Base-by-base conservation (phyloP, 2,888 invertebrate species). In the Ischnus inquisitorius region DNA sequence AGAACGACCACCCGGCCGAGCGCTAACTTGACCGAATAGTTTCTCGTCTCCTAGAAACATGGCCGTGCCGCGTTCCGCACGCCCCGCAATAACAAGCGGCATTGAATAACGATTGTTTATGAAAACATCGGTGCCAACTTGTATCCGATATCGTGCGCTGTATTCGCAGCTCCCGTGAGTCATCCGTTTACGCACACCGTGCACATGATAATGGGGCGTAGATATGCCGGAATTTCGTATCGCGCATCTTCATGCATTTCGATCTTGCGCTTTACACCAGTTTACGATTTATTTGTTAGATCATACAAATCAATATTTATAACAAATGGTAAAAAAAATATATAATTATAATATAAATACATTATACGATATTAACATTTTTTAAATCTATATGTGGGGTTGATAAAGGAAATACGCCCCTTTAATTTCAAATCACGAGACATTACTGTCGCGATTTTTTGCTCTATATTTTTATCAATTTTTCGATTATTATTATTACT, bases 21-120 rank as follows among this genome's bases (percentile, higher is more conserved):
- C 1, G 34, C 34, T 34, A 34, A 54, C 22, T 3, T 3, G 5
- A 12, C 54, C 5, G 22, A 10, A 19, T 34, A 54, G 8, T 10
- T 54, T 54, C 54, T 54, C 19, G 22, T 19, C 54, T 22, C 10
- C 10, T 54, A 3, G 54, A 54, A 54, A 54, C 54, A 54, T 54
- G 19, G 10, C 54, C 19, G 10, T 12, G 19, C 19, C 22, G 46
- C n/a, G 46, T n/a, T 46, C 3, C 46, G 12, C 12, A 46, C 46
- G 3, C n/a, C 3, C 12, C n/a, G 14, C 3, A 46, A 60, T 28
- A 28, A 60, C 51, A 51, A 51, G 16, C 60, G 25, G 60, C 22
- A 25, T 60, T 14, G 60, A 60, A 60, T 22, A 60, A 60, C 14
- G 28, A 28, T 28, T 60, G 60, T 60, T 60, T 60, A 25, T n/a